Conservation (phyloP, 37 sponge, comb jelly and placozoan genomes). For the Hexactinellida sp. region DNA sequence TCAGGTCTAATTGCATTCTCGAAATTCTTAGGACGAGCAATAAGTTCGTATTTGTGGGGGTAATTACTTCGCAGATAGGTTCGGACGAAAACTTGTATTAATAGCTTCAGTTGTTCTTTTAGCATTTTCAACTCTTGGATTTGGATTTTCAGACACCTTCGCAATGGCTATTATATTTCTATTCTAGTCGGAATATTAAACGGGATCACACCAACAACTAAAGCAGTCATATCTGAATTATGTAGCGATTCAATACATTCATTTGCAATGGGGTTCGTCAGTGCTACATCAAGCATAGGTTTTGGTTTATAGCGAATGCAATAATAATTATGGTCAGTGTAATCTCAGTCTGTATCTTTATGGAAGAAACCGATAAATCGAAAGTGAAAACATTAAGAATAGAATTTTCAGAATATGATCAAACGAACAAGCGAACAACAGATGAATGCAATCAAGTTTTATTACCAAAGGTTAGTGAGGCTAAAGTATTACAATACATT, state of each 20-base stretch:
- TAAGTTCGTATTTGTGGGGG: conserved; percentile 79
- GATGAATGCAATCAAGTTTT: too few relatives aligned
- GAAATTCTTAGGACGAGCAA: conserved; percentile 50
- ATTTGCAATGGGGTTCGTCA: conserved; percentile 18
- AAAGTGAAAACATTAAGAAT: too few relatives aligned
- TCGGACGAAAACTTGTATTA: conserved; percentile 45
- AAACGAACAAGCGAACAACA: too few relatives aligned
- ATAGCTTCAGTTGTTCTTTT: conserved; percentile 27
- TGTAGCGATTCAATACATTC: conserved; percentile 41
- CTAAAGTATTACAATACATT: background rate
- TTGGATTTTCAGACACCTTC: conserved; percentile 56
- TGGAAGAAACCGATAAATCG: background rate
- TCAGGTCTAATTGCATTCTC: conserved; percentile 53
- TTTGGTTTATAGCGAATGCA: conserved; percentile 15
- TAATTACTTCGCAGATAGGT: conserved; percentile 36
- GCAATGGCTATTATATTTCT: conserved; percentile 43
- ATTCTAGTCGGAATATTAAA: conserved; percentile 51
- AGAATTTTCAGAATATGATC: too few relatives aligned
- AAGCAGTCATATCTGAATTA: conserved; percentile 56
- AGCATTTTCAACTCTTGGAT: conserved; percentile 21
- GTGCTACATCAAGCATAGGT: conserved; percentile 26
- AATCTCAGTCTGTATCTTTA: background rate
- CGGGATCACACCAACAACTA: conserved; percentile 40
- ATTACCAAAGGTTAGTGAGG: too few relatives aligned
- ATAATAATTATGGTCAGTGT: background rate